A percentile compares a stretch with the other conserved stretches of the same genome.
phyloP scores from a whole-genome alignment of 2,797 vertebrate species.

The Lophotriccus pileatus region DNA sequence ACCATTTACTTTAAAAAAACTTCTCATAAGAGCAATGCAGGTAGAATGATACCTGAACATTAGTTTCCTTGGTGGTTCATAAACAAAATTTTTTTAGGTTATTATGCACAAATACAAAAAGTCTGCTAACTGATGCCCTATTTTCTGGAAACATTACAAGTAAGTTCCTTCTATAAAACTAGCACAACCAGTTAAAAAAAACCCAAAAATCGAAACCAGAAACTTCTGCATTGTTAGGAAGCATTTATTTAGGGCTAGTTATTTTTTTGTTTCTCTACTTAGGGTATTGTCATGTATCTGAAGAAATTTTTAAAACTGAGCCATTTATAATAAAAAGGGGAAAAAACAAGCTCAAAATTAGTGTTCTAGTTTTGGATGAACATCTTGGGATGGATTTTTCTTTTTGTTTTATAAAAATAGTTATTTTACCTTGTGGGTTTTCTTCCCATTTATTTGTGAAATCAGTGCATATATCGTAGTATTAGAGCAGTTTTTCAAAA shows the following conservation, averaged over 20 bases:
- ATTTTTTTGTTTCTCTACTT: background rate
- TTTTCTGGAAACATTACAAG: background rate
- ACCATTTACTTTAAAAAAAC: background rate
- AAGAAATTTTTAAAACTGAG: background rate
- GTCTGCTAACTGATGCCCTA: background rate
- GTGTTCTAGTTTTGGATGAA: background rate
- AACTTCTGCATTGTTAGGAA: background rate
- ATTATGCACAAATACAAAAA: background rate
- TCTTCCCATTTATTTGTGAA: background rate
- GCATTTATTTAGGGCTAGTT: background rate
- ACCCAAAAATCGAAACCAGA: background rate
- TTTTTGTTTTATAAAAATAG: background rate
- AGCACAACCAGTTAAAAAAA: background rate
- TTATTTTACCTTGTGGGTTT: background rate
- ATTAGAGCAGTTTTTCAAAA: background rate
- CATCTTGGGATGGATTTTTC: background rate
- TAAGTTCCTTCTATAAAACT: background rate
- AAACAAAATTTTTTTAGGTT: background rate
- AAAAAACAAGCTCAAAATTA: background rate
- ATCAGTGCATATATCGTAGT: background rate
- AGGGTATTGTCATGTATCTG: background rate
- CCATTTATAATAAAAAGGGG: background rate
- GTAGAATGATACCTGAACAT: background rate
- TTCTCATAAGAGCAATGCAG: background rate
- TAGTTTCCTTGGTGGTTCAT: background rate